Base-by-base conservation (phyloP, 2,888 invertebrate genomes). In the Villa cingulata region DNA sequence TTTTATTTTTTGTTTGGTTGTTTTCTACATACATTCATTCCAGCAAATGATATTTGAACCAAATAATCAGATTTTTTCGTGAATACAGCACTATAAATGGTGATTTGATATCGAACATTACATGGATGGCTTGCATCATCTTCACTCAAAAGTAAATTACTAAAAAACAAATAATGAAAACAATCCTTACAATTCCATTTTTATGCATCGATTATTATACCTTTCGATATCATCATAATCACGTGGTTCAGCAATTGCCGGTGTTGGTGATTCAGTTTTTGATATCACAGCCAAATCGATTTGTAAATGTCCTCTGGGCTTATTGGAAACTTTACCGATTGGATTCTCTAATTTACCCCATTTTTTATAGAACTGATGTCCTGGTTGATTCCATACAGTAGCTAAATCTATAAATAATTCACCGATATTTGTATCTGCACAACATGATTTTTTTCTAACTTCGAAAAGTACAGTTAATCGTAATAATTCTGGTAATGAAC, bases 321-420 rank as follows among this genome's bases (percentile, higher is more conserved):
- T 76, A 1, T 71, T 70, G 0, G 66, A 4, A 72, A n/a, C 19
- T 46, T 49, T 52, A 75, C 78, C 56, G 32, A 80, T 75, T 0
- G 82, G 80, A 48, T 80, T 72, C 27, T 76, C 77, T 38, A 91
- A 68, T 59, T 83, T 78, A 0, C 83, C 86, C 91, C 91, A 92
- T 68, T 89, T 89, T 62, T 86, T 85, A 61, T 80, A 83, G 59
- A 86, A 84, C 62, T 83, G 81, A 59, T 84, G 89, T 68, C 83
- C 86, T 80, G 64, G 74, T 59, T 85, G 83, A 43, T 72, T 72
- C 82, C 86, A 86, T 16, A 87, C 75, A 2, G 78, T 77, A 10
- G 78, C 79, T 14, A 85, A 66, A 57, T 83, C 81, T 40, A 85
- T 70, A 19, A 66, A 70, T 9, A 77, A 66, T 58, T 76, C 76